phyloP scores from a whole-genome alignment of 2,113 vertebrate species.

The Alethe diademata region DNA sequence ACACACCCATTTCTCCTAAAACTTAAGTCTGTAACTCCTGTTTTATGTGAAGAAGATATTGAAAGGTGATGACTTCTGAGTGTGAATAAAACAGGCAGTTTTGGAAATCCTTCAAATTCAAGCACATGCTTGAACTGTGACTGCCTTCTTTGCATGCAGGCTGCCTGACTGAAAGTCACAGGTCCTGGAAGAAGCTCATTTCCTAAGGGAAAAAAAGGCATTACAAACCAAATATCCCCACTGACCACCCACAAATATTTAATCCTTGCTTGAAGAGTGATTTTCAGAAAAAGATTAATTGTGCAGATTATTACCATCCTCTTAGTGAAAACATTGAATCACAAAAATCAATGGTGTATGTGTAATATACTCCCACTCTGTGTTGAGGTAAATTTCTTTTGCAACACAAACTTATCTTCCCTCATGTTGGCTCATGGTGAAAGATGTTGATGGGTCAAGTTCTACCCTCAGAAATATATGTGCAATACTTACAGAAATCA shows the following conservation, averaged over 20 bases:
- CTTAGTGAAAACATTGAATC: neutral
- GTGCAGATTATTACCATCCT: neutral
- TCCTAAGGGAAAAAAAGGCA: neutral
- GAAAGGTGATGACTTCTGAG: neutral
- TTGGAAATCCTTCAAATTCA: neutral
- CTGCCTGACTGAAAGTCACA: neutral
- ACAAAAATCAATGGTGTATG: neutral
- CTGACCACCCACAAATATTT: conserved; percentile 11
- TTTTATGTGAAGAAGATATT: neutral
- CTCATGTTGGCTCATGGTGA: neutral
- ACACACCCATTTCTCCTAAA: neutral
- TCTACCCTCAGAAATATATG: neutral
- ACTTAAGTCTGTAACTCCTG: neutral
- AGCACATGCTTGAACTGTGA: neutral
- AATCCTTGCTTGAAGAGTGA: conserved; percentile 1
- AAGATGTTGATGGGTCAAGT: neutral
- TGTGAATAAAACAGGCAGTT: neutral
- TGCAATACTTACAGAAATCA: neutral
- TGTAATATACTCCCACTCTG: neutral
- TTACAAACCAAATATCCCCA: neutral
- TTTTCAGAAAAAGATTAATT: conserved; percentile 27
- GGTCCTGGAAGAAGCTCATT: neutral
- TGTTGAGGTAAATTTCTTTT: neutral
- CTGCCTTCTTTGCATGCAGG: neutral
- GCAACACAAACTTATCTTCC: neutral